phyloP scores from a whole-genome alignment of 2,113 vertebrate species.

The Bubo blakistoni region DNA sequence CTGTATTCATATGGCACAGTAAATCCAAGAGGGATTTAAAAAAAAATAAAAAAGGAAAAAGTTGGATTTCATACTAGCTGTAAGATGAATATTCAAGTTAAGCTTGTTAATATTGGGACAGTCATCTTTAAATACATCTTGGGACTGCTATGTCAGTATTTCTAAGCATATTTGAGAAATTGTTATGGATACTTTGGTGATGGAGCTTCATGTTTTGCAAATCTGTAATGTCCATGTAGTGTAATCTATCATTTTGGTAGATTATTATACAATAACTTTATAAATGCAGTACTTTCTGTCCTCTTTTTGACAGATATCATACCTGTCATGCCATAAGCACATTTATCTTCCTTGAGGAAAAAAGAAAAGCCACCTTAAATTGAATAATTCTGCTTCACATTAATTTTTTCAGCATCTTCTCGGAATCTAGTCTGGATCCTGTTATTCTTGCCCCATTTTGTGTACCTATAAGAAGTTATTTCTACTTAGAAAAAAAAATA shows the following conservation, averaged over 20 bases:
- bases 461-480: background rate
- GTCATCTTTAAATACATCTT: background rate
- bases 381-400: background rate
- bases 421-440: background rate
- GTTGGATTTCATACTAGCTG: background rate
- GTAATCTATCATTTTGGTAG: background rate
- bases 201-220: background rate
- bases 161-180: background rate
- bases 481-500: background rate
- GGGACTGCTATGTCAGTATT: background rate
- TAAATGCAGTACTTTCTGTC: background rate
- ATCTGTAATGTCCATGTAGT: background rate
- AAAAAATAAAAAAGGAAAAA: no score
- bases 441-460: background rate
- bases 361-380: background rate
- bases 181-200: background rate
- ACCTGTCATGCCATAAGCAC: background rate
- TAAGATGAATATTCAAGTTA: background rate
- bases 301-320: background rate
- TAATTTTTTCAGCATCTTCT: background rate
- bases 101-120: background rate
- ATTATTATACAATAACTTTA: background rate
- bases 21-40: background rate
- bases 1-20: background rate
- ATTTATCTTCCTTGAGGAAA: background rate